Base-by-base conservation (phyloP, 2,797 vertebrate genomes). In the Lindbergichthys nudifrons region DNA sequence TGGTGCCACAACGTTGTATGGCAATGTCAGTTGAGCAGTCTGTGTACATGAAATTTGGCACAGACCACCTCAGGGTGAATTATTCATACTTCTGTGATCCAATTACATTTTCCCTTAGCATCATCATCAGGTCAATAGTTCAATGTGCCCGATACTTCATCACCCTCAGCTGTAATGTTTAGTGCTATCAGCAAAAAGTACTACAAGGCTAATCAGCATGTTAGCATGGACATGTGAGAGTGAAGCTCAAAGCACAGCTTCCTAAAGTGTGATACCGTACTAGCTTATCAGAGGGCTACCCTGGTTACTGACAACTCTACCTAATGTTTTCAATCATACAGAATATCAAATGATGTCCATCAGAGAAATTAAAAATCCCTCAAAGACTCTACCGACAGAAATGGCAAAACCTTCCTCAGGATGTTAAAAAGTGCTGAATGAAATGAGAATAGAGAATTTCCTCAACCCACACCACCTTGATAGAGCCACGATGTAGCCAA, bases 401-500 rank as follows among this genome's bases (percentile, higher is more conserved):
- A 75, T 74, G 15, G 47, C 15, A 71, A 71, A 45, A 3, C 3
- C 46, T 61, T 21, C 50, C 36, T 16, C 1, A 51, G 14, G 10
- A 70, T 50, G 63, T 36, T 72, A 53, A 53, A 63, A 67, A 32
- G 15, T 36, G 39, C 63, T 50, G 10, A 64, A 80, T 65, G 54
- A 67, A 63, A 63, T n/a, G 10, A 51, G 62, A 21, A 42, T 39
- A 1, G 1, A 18, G 45, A 39, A 70, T 36, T 41, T 47, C 41
- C 36, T 63, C 39, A 51, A 23, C 46, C 18, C 52, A 68, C 51
- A 43, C 19, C 21, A 48, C 32, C 51, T 68, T 19, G 79, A 65
- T 21, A 32, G 57, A 5, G 48, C 71, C 63, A 61, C 36, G 73
- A 87, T 65, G 56, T 50, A 69, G 56, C 58, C 32, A 12, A 59